Conservation (phyloP, 2,797 vertebrate species). For the Coluber constrictor region DNA sequence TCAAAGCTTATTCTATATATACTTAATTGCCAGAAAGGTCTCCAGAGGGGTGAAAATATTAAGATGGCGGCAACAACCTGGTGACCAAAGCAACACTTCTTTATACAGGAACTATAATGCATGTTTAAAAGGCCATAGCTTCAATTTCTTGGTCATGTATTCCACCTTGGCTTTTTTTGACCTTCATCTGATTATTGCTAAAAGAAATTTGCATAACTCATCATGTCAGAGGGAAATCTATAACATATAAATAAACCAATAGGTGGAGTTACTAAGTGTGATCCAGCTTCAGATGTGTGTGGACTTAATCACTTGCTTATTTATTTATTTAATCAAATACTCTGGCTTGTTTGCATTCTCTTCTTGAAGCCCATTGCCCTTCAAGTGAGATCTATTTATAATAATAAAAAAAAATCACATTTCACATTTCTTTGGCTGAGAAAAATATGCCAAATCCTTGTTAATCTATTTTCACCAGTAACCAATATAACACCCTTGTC, state of each 20-base stretch:
- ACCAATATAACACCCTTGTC: slow-evolving; percentile 29
- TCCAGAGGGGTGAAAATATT: background rate
- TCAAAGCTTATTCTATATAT: background rate
- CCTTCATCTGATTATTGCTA: background rate
- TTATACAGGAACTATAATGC: background rate
- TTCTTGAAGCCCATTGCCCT: background rate
- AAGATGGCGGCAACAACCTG: background rate
- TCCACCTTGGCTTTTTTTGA: background rate
- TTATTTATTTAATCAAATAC: background rate
- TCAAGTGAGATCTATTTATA: slow-evolving; percentile 1
- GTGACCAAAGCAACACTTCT: background rate
- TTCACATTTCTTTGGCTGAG: background rate
- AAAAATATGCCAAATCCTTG: slow-evolving; percentile 17
- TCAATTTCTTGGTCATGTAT: background rate
- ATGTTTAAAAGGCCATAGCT: background rate
- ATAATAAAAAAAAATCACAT: background rate
- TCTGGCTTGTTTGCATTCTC: background rate
- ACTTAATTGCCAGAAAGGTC: background rate
- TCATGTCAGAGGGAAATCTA: background rate
- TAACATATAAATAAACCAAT: background rate
- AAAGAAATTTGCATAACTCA: background rate
- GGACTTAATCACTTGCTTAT: background rate
- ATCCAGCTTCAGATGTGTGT: background rate
- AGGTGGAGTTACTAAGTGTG: background rate
- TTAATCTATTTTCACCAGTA: slow-evolving; percentile 24